Conservation (phyloP, 2,797 vertebrate species). For the Buceros bicornis region DNA sequence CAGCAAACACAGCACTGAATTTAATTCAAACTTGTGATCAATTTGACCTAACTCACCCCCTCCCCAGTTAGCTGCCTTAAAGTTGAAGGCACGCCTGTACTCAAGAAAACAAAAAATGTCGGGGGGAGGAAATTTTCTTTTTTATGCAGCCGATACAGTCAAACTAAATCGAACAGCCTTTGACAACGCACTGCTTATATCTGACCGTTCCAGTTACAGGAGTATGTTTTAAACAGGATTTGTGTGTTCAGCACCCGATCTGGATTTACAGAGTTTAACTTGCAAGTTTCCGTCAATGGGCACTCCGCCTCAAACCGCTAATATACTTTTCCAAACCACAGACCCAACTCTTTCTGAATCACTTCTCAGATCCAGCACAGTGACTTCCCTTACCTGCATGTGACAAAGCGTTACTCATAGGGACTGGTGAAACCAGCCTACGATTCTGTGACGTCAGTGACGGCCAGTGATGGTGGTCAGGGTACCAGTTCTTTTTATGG, state of each 20-base stretch:
- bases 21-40: background rate
- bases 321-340: constrained; percentile 11
- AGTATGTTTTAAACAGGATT: background rate
- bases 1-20: background rate
- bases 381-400: background rate
- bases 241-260: background rate
- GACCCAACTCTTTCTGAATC: background rate
- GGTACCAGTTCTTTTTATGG: background rate
- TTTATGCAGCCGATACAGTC: background rate
- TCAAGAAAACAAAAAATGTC: background rate
- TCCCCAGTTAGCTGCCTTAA: background rate
- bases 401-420: accelerated
- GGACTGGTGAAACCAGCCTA: background rate
- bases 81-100: background rate
- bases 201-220: background rate
- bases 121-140: background rate
- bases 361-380: background rate
- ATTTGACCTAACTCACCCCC: background rate
- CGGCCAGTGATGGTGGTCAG: background rate
- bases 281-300: background rate
- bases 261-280: background rate
- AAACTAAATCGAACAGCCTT: background rate
- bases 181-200: background rate
- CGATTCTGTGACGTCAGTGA: background rate
- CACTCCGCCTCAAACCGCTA: background rate